Evolutionary conservation across 92 coral and sea anemone genomes (phyloP).

Genomic region (Umimayanthus chanpuru): DNA sequence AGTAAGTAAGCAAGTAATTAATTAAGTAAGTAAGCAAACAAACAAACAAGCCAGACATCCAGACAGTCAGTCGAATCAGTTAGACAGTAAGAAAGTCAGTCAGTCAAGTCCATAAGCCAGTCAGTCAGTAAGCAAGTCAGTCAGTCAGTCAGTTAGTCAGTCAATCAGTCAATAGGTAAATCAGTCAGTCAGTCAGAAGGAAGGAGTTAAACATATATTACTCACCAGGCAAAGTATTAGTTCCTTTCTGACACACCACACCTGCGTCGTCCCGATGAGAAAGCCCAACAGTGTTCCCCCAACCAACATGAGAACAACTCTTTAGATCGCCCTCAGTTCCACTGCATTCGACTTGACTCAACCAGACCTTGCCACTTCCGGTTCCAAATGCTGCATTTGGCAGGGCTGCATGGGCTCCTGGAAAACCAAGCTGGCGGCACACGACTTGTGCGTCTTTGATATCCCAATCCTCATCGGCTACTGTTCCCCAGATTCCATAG

Average conservation of each 20-base stretch:
- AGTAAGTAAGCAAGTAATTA: no score
- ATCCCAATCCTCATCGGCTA: conserved; percentile 5
- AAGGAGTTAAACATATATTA: background rate
- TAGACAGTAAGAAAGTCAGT: no score
- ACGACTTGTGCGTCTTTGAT: conserved; percentile 14
- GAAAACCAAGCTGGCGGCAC: conserved; percentile 21
- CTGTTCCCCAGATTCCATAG: conserved; percentile 32
- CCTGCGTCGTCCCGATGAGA: conserved; percentile 12
- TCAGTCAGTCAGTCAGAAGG: background rate
- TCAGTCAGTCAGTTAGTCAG: no score
- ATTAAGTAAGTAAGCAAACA: no score
- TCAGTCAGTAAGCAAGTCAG: no score
- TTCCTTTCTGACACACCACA: conserved; percentile 20
- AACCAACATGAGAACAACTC: background rate
- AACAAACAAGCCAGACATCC: background rate
- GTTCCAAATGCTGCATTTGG: conserved; percentile 8
- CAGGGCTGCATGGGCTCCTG: background rate
- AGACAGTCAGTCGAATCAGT: no score
- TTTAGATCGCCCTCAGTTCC: conserved; percentile 6
- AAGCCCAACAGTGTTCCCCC: conserved; percentile 11
- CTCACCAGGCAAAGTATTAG: background rate
- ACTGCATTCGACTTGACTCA: background rate
- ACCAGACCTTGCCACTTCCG: conserved; percentile 16
- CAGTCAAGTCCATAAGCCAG: no score
- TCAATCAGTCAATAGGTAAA: background rate